Evolutionary conservation across 2,797 vertebrate genomes (phyloP).

Genomic region (Cyclopterus lumpus): DNA sequence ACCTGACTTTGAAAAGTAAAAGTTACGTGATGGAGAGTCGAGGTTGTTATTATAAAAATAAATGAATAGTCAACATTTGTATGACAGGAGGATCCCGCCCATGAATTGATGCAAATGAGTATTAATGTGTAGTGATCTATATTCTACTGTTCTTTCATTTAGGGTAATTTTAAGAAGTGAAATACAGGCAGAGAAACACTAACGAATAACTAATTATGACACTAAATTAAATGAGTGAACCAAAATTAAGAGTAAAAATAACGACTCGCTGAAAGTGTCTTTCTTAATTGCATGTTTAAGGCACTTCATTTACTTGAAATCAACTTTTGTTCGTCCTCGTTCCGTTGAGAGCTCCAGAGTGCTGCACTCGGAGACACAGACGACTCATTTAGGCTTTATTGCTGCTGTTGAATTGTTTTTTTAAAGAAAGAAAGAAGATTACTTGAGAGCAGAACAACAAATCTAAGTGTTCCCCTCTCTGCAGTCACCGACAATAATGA

Average conservation of each 20-base stretch:
- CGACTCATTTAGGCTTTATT: background rate
- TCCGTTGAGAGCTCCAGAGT: background rate
- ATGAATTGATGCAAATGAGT: background rate
- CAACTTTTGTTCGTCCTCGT: background rate
- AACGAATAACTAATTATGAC: background rate
- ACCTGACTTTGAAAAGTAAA: constrained; percentile 64
- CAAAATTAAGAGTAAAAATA: constrained; percentile 3
- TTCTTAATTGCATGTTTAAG: background rate
- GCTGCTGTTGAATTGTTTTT: background rate
- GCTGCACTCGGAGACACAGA: background rate
- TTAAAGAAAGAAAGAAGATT: too few relatives aligned
- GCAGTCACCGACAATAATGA: background rate
- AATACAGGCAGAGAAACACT: background rate
- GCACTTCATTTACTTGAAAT: background rate
- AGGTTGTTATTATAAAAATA: background rate
- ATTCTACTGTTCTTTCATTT: background rate
- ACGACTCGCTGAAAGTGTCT: background rate
- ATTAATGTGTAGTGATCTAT: background rate
- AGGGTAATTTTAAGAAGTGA: background rate
- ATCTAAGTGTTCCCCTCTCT: background rate
- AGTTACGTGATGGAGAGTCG: constrained; percentile 20
- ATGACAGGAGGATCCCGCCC: background rate
- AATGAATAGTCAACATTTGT: constrained; percentile 13
- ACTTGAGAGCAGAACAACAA: background rate
- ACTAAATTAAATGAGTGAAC: background rate